Evolutionary conservation across 2,888 invertebrate genomes (phyloP).

Genomic region (Eueremaeus valkanovi): DNA sequence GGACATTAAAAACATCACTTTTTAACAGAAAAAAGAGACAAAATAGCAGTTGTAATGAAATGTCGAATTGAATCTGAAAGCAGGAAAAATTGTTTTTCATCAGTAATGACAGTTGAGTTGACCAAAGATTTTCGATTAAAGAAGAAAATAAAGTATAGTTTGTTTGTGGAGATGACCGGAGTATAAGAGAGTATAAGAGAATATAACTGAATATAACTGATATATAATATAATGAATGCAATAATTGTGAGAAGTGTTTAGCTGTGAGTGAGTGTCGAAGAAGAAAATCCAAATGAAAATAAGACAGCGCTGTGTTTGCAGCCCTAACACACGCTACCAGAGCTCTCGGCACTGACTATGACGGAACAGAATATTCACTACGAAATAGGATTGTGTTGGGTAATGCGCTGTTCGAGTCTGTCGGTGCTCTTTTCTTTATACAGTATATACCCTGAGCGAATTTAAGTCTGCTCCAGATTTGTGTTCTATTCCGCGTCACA

Average conservation of each 20-base stretch:
- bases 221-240: constrained; percentile 13
- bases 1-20: background rate
- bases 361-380: background rate
- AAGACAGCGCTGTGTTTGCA: background rate
- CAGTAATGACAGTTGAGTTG: background rate
- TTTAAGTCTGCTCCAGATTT: too few species aligned
- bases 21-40: background rate
- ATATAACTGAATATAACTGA: background rate
- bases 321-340: background rate
- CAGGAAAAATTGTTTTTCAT: background rate
- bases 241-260: constrained; percentile 7
- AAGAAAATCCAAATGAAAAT: background rate
- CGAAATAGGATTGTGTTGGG: background rate
- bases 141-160: background rate
- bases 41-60: background rate
- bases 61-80: background rate
- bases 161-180: too few species aligned
- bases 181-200: too few species aligned
- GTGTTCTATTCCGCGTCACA: too few species aligned
- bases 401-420: background rate
- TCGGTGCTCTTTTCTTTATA: too few species aligned
- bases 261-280: background rate
- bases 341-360: constrained; percentile 2
- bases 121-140: constrained; percentile 8
- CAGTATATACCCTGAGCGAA: too few species aligned